A percentile compares a stretch with the other conserved stretches of the same genome.
Conservation (phyloP, 1,140 invertebrate species). For the Drosophila carrolli region DNA sequence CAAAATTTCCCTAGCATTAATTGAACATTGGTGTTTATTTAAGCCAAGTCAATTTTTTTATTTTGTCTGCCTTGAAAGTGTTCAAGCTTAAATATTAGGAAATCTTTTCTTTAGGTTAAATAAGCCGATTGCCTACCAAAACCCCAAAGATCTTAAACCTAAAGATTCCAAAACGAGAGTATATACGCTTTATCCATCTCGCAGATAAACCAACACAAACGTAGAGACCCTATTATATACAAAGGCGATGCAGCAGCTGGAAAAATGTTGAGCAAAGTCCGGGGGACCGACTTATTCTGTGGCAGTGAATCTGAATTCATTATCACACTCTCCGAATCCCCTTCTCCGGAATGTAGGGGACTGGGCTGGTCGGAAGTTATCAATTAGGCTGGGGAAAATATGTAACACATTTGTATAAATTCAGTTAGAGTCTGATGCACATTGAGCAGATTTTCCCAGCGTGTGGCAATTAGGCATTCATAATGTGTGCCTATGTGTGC, state of each 20-base stretch:
- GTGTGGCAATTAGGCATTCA: constrained; percentile 72
- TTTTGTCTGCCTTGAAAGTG: too few species aligned
- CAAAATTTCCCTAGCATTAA: too few species aligned
- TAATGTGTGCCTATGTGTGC: constrained; percentile 15
- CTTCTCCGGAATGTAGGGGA: constrained; percentile 10
- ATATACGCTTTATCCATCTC: constrained; percentile 17
- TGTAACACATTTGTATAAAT: constrained; percentile 83
- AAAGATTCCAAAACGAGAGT: constrained; percentile 13
- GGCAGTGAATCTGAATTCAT: constrained; percentile 81
- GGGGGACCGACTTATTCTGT: constrained; percentile 38
- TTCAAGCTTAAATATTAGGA: too few species aligned
- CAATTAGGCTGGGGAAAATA: constrained; percentile 77
- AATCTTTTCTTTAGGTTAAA: too few species aligned
- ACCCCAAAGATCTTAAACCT: too few species aligned
- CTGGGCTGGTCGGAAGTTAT: constrained; percentile 72
- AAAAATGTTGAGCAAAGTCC: constrained; percentile 32
- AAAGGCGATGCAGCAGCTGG: constrained; percentile 15
- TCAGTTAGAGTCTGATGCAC: constrained; percentile 63
- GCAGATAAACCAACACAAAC: constrained; percentile 8
- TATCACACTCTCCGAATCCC: constrained; percentile 58
- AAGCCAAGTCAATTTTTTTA: too few species aligned
- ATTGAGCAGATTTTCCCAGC: constrained; percentile 62
- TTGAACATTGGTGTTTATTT: too few species aligned
- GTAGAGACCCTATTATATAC: neutral
- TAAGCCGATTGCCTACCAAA: too few species aligned